Base-by-base conservation (phyloP, 2,888 invertebrate species). In the Cyrtodaria siliqua region DNA sequence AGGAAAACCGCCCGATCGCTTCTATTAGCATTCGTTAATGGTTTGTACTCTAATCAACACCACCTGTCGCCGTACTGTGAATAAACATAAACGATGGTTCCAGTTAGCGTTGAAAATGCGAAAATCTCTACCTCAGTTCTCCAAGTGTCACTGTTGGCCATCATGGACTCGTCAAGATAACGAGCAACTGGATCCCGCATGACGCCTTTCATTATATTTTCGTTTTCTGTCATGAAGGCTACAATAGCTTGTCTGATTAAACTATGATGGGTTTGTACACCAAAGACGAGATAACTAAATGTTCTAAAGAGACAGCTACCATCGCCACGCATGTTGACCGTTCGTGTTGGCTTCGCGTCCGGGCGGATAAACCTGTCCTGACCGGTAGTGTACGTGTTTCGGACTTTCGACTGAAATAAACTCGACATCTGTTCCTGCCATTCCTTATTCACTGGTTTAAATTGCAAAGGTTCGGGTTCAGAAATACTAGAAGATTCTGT, bases 81-180 rank as follows among this genome's bases (percentile, higher is more conserved):
- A 52, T 42, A 67, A 9, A 59, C 52, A 52, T 59, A 67, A 18
- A 59, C 52, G n/a, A 20, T 27, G 40, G 50, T 67, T 38, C 42
- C 24, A 59, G 40, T 67, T 1, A 67, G 50, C 23, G 59, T 67
- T 24, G 60, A 38, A 59, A 67, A 67, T 1, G 67, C 59, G 24
- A 59, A 27, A 2, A 59, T 67, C 33, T 67, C 50, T 8, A 67
- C 67, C n/a, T 67, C 59, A 2, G 67, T 67, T 40, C 59, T 50
- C 59, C 50, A 67, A 14, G 50, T 29, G 40, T 40, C 27, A 8
- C 1, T 14, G 42, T 2, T 20, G 24, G 40, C 50, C 67, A 67
- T 59, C 59, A 40, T 59, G 1, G 67, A 52, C 42, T 14, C 27
- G 33, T 67, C 42, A 12, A 67, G 50, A 67, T 67, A 67, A 18